Evolutionary conservation across 2,888 invertebrate genomes (phyloP).

Genomic region (Kryphioiulus occultus): DNA sequence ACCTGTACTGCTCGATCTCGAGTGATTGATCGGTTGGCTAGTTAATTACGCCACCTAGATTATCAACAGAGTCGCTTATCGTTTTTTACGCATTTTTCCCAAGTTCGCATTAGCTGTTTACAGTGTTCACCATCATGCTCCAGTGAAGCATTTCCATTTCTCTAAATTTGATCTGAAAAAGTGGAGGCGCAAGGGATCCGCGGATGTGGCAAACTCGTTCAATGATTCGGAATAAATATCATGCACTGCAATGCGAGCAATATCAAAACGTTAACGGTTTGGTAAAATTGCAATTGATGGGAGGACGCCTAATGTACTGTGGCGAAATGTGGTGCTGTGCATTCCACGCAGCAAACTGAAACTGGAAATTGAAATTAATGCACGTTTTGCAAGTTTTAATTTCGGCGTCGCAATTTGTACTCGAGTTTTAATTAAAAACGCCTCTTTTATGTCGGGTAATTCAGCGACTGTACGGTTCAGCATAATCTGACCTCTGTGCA

Average conservation of each 20-base stretch:
- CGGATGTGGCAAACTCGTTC: background rate
- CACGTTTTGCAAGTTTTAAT: background rate
- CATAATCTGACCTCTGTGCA: too few species aligned
- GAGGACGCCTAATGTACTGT: background rate
- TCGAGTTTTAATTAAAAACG: slow-evolving; percentile 14
- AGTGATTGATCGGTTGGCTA: slow-evolving; percentile 1
- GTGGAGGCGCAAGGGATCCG: background rate
- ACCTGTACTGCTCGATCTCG: background rate
- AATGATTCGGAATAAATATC: slow-evolving; percentile 11
- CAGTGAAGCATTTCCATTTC: background rate
- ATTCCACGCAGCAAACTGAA: background rate
- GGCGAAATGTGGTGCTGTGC: background rate
- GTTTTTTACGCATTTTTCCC: background rate
- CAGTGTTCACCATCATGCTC: background rate
- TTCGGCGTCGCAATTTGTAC: background rate
- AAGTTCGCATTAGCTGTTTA: slow-evolving; percentile 15
- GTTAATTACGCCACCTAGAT: background rate
- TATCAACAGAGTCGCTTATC: background rate
- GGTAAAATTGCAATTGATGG: background rate
- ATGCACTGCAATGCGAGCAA: slow-evolving; percentile 3
- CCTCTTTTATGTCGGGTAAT: background rate
- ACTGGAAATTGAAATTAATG: background rate
- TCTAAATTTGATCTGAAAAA: background rate
- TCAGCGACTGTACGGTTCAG: too few species aligned
- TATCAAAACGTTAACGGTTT: background rate